Evolutionary conservation across 2,888 invertebrate genomes (phyloP), one percentile per base, ranked within the genome.

Genomic region (Pecten maximus): DNA sequence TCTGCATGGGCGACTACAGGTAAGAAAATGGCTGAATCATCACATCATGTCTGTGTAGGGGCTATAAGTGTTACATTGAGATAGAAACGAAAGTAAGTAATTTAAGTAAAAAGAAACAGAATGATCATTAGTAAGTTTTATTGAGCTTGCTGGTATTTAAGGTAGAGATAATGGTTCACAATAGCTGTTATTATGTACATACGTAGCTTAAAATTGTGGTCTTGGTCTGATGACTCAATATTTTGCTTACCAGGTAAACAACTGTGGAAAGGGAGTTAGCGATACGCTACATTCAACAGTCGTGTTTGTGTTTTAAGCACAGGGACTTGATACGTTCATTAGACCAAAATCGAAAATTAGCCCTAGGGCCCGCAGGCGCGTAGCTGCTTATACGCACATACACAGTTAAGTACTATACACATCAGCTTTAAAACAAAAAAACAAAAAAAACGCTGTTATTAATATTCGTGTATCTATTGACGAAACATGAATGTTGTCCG

Each of bases 181-280:
- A 23, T 60, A n/a, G 2, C n/a, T 23, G 60, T 60, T 23, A 60
- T 60, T 60, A 60, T 44, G n/a, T n/a, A n/a, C n/a, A n/a, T n/a
- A n/a, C n/a, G 12, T 44, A 44, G 44, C 12, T 44, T 44, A 44
- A 44, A 44, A 10, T 23, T 23, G 60, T 23, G 19, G 60, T 60
- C 23, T 2, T 23, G 23, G 60, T 60, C 60, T 60, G 60, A 23
- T 60, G 60, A 23, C 60, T 23, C 60, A n/a, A 23, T 60, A 6
- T 60, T 60, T 60, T 60, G n/a, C 23, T 60, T n/a, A 60, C 60
- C 16, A 60, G 60, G 60, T 60, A 60, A 60, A 60, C 60, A 60
- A 16, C n/a, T 4, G 8, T 60, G 0, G 60, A 60, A n/a, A 16
- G 60, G 6, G n/a, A 23, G n/a, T 23, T 23, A 16, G 6, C 44